Evolutionary conservation across 2,888 invertebrate genomes (phyloP), one percentile per base, ranked within the genome.

Genomic region (Agrilus mali): DNA sequence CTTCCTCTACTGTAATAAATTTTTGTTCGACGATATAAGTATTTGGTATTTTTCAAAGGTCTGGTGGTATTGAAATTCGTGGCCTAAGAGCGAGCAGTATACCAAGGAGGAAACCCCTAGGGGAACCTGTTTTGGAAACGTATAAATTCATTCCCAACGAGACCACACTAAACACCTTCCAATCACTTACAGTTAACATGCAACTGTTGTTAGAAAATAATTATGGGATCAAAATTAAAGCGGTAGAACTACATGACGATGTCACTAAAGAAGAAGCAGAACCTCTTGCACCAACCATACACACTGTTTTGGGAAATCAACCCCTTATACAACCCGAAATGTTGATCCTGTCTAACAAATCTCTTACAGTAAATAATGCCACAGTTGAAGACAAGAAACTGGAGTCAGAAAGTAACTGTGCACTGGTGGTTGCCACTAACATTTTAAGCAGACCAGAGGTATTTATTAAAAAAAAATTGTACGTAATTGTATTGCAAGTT

Each of bases 1-100:
- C 34, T 20, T n/a, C 7, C 32, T 8, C n/a, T 8, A 8, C 10
- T 20, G 7, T 12, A 20, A 14, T 15, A 42, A 33, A 12, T 3
- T 41, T 17, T 34, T 2, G 7, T 31, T 31, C 15, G 35, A 16
- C 8, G 35, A 7, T 32, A 32, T 4, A 16, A n/a, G n/a, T n/a
- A n/a, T n/a, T 33, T 33, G 10, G 7, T 16, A 4, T 14, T 44
- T 33, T 33, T 14, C 49, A 55, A 22, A 73, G 78, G 49, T 75
- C 81, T 43, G 87, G 86, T 37, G 86, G 86, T 45, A 80, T 89
- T 1, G 82, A 85, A 65, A 69, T 90, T 6, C 73, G 78, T 41
- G 88, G 87, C 4, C 67, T 90, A 0, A 78, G 82, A 51, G 86
- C 86, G 0, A 83, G 80, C 44, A 74, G 82, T 0, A 86, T 90